Base-by-base conservation (phyloP, 1,140 invertebrate genomes). In the Drosophila quadrilineata region DNA sequence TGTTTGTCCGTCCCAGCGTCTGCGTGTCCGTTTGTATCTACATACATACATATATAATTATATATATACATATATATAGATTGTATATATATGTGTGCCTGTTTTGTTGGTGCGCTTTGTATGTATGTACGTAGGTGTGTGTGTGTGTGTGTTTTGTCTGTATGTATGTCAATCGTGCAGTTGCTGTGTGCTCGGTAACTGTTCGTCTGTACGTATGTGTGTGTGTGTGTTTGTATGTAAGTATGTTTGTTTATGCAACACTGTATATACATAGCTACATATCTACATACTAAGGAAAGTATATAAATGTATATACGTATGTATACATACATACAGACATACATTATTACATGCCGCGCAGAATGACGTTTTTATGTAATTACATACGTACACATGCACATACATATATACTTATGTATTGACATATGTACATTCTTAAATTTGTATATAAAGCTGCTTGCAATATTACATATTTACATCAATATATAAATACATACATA, bases 161-260 rank as follows among this genome's bases (percentile, higher is more conserved):
- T 80, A 57, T 82, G 69, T 82, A 70, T 82, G 77, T 84, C 76
- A 82, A 69, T 82, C 76, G 76, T 72, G 62, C 71, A 82, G 72
- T 73, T 75, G 59, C 63, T 76, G 50, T 75, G 50, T 77, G 75
- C 73, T 82, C 76, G 73, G 76, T 84, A 84, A 82, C 76, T 82
- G 76, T 52, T 84, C 71, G 77, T 72, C 17, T 68, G 48, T 71
- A 65, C 67, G 75, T 69, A 26, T 52, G 28, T 52, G 28, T 73
- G 45, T 48, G 33, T 19, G 16, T 43, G 48, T 69, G 65, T 63
- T 36, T 59, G 31, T 56, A 66, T 35, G 26, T 67, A 31, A 8
- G 29, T 35, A 67, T 53, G 50, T 73, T 31, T 67, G 40, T 74
- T 62, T 48, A 63, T 70, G 40, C 38, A 40, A 38, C 33, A 70